Evolutionary conservation across 2,797 vertebrate genomes (phyloP).

Genomic region (Enteromius afrohamiltoni): DNA sequence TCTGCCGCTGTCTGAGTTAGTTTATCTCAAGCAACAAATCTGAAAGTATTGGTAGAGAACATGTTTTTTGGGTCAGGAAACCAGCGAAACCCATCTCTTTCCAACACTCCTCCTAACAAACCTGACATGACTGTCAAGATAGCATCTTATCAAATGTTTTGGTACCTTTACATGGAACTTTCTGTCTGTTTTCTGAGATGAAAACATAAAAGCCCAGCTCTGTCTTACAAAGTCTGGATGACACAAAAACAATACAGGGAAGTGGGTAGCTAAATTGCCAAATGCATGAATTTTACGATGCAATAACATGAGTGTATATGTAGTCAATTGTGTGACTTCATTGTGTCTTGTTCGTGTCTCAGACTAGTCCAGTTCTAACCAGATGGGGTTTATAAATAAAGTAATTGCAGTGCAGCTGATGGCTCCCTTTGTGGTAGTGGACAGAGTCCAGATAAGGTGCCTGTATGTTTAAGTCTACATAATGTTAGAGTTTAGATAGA

Average conservation of each 20-base stretch:
- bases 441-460: slow-evolving; percentile 17
- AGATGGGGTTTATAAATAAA: slow-evolving; percentile 28
- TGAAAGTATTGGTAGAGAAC: background rate
- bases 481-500: background rate
- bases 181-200: background rate
- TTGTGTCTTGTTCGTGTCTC: background rate
- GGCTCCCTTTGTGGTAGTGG: slow-evolving; percentile 8
- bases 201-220: background rate
- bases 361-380: slow-evolving; percentile 16
- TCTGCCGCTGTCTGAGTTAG: background rate
- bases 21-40: slow-evolving; percentile 19
- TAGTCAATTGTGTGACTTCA: background rate
- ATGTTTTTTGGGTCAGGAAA: background rate
- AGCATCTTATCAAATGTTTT: background rate
- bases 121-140: background rate
- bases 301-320: background rate
- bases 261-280: background rate
- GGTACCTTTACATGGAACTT: background rate
- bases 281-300: background rate
- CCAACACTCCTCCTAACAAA: background rate
- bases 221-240: background rate
- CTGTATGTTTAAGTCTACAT: background rate
- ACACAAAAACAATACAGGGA: background rate
- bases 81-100: background rate
- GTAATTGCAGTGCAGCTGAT: slow-evolving; percentile 23